Conservation (phyloP, 2,888 invertebrate genomes). For the Orchestes rusci region DNA sequence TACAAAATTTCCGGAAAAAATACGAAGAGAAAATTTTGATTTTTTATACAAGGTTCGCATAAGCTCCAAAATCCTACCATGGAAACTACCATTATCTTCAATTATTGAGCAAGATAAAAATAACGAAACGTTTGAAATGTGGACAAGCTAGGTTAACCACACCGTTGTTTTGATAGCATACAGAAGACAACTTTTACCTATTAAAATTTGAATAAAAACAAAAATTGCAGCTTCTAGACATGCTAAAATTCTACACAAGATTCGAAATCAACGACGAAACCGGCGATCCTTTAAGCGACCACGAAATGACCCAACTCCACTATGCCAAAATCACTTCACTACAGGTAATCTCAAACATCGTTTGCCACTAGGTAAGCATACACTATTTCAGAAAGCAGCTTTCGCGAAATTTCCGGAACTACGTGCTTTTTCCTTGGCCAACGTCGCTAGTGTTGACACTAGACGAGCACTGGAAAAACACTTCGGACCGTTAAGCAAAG, state of each 20-base stretch:
- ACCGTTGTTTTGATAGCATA: too few species aligned
- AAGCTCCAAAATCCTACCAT: too few species aligned
- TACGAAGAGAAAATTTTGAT: too few species aligned
- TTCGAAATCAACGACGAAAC: constrained; percentile 98
- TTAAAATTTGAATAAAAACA: too few species aligned
- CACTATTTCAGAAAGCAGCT: constrained; percentile 70
- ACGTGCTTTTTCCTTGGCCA: constrained; percentile 79
- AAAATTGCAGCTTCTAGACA: constrained; percentile 79
- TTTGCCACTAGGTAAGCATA: too few species aligned
- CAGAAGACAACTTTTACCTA: too few species aligned
- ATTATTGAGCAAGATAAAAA: too few species aligned
- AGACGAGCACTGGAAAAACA: constrained; percentile 76
- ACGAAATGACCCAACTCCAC: constrained; percentile 89
- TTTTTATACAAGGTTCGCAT: too few species aligned
- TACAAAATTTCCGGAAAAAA: too few species aligned
- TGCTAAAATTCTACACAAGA: constrained; percentile 91
- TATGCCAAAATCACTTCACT: constrained; percentile 88
- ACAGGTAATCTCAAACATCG: constrained; percentile 55
- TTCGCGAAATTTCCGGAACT: constrained; percentile 88
- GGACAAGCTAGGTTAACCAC: too few species aligned
- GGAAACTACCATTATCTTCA: too few species aligned
- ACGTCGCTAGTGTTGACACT: constrained; percentile 93
- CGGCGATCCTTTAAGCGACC: constrained; percentile 88
- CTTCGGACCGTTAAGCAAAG: constrained; percentile 67
- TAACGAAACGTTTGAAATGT: too few species aligned